Conservation (phyloP, 2,888 invertebrate genomes). For the Theristus sp. region DNA sequence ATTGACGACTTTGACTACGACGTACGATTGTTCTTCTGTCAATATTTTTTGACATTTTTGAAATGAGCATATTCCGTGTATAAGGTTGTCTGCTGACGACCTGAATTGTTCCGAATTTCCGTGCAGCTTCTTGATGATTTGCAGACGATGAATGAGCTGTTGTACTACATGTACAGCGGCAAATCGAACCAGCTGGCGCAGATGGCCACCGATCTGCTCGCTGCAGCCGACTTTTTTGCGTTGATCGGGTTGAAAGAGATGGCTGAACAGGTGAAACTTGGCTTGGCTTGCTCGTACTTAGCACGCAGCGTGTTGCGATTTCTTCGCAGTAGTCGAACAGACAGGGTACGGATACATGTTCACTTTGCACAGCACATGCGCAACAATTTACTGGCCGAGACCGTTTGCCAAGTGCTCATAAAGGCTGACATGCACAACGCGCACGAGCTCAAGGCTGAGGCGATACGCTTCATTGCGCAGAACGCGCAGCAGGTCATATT, state of each 20-base stretch:
- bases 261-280: conserved; percentile 17
- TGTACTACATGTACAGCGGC: conserved; percentile 23
- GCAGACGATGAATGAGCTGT: conserved; percentile 18
- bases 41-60: background rate
- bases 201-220: conserved; percentile 21
- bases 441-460: conserved; percentile 20
- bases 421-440: conserved; percentile 22
- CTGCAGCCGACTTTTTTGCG: conserved; percentile 24
- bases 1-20: conserved; percentile 17
- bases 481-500: conserved; percentile 13
- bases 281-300: background rate
- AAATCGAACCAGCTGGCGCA: conserved; percentile 13
- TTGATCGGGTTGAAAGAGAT: conserved; percentile 24
- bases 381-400: conserved; percentile 14
- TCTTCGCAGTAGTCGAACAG: too few relatives aligned
- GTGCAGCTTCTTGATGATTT: background rate
- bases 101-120: too few relatives aligned
- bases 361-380: conserved; percentile 22
- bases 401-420: conserved; percentile 19
- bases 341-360: too few relatives aligned
- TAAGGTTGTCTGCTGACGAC: too few relatives aligned
- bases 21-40: conserved; percentile 7
- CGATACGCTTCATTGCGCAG: conserved; percentile 19
- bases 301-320: too few relatives aligned
- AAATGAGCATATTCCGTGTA: too few relatives aligned